Conservation (phyloP, 2,797 vertebrate genomes). For the Sebastiscus tertius region DNA sequence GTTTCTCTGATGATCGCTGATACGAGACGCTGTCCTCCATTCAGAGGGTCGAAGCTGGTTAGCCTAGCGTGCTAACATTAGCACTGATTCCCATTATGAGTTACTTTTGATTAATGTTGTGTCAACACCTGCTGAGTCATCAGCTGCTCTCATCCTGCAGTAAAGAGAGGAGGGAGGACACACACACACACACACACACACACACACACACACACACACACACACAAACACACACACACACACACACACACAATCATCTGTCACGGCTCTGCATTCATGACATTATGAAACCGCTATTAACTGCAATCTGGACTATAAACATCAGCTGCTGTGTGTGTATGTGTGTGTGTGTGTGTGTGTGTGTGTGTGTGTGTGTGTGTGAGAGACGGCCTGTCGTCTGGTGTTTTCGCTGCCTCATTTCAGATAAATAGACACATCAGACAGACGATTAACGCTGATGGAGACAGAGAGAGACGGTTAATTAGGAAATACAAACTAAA, state of each 20-base stretch:
- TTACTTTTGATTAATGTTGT: not conserved
- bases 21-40: too few species aligned
- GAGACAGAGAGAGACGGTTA: not conserved
- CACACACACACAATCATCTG: not conserved
- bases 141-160: not conserved
- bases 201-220: not conserved
- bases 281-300: constrained; percentile 14
- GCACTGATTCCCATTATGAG: not conserved
- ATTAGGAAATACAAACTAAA: too few species aligned
- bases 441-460: constrained; percentile 26
- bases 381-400: too few species aligned
- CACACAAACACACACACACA: not conserved
- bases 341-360: not conserved
- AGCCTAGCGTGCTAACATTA: too few species aligned
- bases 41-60: too few species aligned
- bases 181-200: too few species aligned
- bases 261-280: not conserved
- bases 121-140: not conserved
- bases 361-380: too few species aligned
- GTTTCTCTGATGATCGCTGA: not conserved
- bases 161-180: too few species aligned
- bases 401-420: constrained; percentile 13
- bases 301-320: constrained; percentile 25
- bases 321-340: not conserved
- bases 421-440: constrained; percentile 44